Base-by-base conservation (phyloP, 2,797 vertebrate genomes). In the Discoglossus pictus region DNA sequence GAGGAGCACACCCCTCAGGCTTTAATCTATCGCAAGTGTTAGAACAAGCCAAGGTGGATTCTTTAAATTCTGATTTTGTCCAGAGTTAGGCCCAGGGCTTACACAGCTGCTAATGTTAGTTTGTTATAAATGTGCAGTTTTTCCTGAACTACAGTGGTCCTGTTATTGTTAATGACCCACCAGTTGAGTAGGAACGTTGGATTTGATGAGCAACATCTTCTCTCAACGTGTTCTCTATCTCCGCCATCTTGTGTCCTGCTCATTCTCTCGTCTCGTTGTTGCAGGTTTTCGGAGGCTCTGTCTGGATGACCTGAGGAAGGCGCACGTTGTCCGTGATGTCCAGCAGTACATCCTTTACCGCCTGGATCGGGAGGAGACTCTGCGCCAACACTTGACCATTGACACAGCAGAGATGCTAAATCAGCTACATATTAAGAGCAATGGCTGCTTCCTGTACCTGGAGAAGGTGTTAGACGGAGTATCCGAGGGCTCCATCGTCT, bases 351-450 rank as follows among this genome's bases (percentile, higher is more conserved):
- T 93, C 62, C 85, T 94, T 23, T 82, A 81, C 13, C 82, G 90
- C 1, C 80, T 94, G 53, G 92, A 92, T 56, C 70, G 79, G 47
- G 90, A 93, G 21, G 80, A 73, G 1, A 47, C 80, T 0, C 83
- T 93, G 23, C 89, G 90, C 1, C 85, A 84, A 2, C 90, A 90
- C 75, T 84, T 93, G 69, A 92, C 87, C 7, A 87, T 82, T 0
- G 88, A 93, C 65, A 91, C 90, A 0, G 91, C 90, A 0, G 89
- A 91, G 75, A 92, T 92, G 90, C 76, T 94, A 38, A 90, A 92
- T 77, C 83, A 92, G 54, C 84, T 93, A 68, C 91, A 92, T 81
- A 92, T 93, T 52, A 93, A 93, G 78, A 93, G 92, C 21, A 83
- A 88, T 0, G 90, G 92, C 35, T 93, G 92, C 79, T 85, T 93